A percentile compares a stretch with the other conserved stretches of the same genome.
These are phyloP conservation scores for Melospiza georgiana DNA, from an alignment of 2,113 vertebrate species.

Conservation along the genomic window DNA sequence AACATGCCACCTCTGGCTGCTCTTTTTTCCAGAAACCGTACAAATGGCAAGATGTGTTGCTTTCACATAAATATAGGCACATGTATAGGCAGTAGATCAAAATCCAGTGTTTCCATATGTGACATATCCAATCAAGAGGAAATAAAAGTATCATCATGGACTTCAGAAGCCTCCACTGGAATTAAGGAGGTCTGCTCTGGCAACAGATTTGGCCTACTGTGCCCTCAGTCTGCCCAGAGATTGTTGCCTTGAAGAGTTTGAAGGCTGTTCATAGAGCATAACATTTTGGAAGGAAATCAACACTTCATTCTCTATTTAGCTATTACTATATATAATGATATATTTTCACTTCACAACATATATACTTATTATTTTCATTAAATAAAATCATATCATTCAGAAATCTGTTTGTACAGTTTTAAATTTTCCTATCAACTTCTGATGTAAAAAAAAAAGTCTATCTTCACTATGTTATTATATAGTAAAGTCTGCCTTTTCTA, in stretches of 20 bases:
- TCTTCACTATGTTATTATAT: not conserved
- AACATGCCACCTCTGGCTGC: not conserved
- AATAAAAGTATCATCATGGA: not conserved
- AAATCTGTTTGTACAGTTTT: not conserved
- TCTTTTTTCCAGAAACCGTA: not conserved
- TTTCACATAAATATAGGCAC: not conserved
- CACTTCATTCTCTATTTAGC: not conserved
- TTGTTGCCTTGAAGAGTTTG: not conserved
- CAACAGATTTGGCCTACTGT: not conserved
- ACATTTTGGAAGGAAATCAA: not conserved
- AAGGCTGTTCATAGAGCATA: not conserved
- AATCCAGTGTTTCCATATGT: not conserved
- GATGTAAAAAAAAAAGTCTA: not conserved
- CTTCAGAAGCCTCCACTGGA: not conserved
- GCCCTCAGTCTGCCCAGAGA: not conserved
- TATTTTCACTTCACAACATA: not conserved
- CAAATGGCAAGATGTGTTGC: not conserved
- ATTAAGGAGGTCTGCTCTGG: not conserved
- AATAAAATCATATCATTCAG: not conserved
- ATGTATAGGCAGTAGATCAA: not conserved
- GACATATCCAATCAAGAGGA: not conserved
- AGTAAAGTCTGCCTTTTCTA: not conserved
- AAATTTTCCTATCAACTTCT: not conserved
- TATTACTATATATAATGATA: not conserved
- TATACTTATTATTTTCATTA: not conserved